Percentiles rank a stretch among this genome's conserved stretches.
Evolutionary conservation across 2,797 vertebrate genomes (phyloP).

Genomic region (Streptopelia turtur): DNA sequence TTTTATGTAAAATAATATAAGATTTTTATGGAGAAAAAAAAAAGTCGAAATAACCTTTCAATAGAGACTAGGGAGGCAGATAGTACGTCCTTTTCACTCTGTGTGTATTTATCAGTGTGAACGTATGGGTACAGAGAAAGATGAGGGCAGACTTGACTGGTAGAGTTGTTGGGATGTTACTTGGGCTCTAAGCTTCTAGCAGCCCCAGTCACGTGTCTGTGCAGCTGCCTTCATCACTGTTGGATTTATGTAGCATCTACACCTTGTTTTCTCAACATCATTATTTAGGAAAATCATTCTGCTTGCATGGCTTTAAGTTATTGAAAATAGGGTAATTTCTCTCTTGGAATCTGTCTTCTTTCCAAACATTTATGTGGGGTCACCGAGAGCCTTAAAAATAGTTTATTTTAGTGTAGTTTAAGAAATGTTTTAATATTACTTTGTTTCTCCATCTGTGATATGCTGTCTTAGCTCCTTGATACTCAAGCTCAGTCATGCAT

Average conservation of each 20-base stretch:
- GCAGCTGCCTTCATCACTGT: background rate
- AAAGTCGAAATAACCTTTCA: background rate
- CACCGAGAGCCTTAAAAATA: background rate
- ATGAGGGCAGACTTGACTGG: background rate
- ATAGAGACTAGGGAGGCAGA: background rate
- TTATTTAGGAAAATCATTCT: background rate
- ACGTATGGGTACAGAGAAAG: rapidly evolving
- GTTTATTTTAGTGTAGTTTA: background rate
- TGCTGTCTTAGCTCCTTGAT: background rate
- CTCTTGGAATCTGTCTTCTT: background rate
- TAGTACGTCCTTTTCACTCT: background rate
- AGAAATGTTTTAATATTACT: background rate
- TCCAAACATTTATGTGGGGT: background rate
- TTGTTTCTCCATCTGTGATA: background rate
- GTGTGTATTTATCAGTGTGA: background rate
- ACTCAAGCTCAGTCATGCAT: background rate
- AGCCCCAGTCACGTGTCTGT: background rate
- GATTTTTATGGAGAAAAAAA: background rate
- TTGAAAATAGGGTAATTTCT: background rate
- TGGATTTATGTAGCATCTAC: background rate
- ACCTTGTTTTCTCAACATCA: background rate
- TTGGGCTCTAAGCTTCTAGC: background rate
- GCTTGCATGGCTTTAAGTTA: background rate
- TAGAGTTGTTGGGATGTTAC: background rate
- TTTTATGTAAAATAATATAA: background rate